Evolutionary conservation across 2,888 invertebrate species (phyloP).

Genomic region (Parnassius smintheus): DNA sequence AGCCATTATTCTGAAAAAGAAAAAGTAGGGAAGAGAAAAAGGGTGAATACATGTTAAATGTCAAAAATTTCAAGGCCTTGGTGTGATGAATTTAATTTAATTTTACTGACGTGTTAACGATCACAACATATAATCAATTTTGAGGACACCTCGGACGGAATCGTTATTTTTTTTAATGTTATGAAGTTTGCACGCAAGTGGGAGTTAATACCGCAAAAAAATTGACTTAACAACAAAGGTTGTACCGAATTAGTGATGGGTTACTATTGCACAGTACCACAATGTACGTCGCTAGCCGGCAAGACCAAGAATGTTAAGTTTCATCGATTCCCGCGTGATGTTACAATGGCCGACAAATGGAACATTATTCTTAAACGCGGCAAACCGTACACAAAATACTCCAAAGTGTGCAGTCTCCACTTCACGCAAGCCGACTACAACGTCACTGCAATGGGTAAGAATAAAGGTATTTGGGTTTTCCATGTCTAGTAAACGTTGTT

Average conservation of each 20-base stretch:
- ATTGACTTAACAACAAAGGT: constrained; percentile 48
- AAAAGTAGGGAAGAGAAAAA: constrained; percentile 65
- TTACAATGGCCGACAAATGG: constrained; percentile 68
- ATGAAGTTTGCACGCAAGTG: constrained; percentile 32
- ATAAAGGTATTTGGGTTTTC: constrained; percentile 74
- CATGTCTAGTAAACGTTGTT: constrained; percentile 42
- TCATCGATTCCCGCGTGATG: constrained; percentile 73
- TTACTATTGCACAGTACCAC: constrained; percentile 78
- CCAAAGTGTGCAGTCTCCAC: constrained; percentile 76
- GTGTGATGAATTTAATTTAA: constrained; percentile 73
- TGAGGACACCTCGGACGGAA: constrained; percentile 34
- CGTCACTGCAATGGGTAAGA: constrained; percentile 79
- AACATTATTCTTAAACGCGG: constrained; percentile 70
- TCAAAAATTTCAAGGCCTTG: constrained; percentile 79
- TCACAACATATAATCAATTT: constrained; percentile 59
- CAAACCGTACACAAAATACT: constrained; percentile 76
- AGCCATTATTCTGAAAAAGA: constrained; percentile 53
- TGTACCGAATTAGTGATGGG: constrained; percentile 58
- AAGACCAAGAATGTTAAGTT: constrained; percentile 79
- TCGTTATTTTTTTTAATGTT: constrained; percentile 43
- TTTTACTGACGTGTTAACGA: constrained; percentile 72
- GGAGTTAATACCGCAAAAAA: constrained; percentile 24
- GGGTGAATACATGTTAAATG: constrained; percentile 78
- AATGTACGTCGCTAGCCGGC: constrained; percentile 78
- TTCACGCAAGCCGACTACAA: constrained; percentile 74